Conservation (phyloP, 2,113 vertebrate species). For the Onychostruthus taczanowskii region DNA sequence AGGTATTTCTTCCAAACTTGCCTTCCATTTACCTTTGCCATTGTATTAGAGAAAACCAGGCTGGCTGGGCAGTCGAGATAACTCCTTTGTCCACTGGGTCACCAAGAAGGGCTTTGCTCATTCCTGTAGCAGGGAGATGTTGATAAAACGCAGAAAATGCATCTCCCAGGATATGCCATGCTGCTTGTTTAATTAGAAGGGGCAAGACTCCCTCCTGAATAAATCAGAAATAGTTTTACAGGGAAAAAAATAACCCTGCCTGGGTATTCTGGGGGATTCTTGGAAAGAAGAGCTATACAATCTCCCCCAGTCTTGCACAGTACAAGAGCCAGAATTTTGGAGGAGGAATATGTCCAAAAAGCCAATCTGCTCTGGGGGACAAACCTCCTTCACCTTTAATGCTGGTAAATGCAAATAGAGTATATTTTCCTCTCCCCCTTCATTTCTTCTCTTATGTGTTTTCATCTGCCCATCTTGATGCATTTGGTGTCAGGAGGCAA, state of each 20-base stretch:
- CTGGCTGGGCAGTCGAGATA: neutral
- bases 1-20: neutral
- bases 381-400: neutral
- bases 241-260: neutral
- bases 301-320: neutral
- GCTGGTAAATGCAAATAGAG: neutral
- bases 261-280: neutral
- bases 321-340: neutral
- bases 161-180: neutral
- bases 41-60: neutral
- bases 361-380: neutral
- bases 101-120: neutral
- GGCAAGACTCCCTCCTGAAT: neutral
- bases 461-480: neutral
- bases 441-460: neutral
- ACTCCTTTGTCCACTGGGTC: neutral
- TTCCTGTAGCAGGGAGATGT: neutral
- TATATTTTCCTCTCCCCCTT: neutral
- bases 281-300: neutral
- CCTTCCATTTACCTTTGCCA: neutral
- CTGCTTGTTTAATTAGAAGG: slow-evolving; percentile 13
- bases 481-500: neutral
- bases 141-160: neutral
- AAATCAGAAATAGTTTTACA: slow-evolving; percentile 18
- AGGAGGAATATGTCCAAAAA: neutral